Evolutionary conservation across 2,113 vertebrate genomes (phyloP).

Genomic region (Crypturellus undulatus): DNA sequence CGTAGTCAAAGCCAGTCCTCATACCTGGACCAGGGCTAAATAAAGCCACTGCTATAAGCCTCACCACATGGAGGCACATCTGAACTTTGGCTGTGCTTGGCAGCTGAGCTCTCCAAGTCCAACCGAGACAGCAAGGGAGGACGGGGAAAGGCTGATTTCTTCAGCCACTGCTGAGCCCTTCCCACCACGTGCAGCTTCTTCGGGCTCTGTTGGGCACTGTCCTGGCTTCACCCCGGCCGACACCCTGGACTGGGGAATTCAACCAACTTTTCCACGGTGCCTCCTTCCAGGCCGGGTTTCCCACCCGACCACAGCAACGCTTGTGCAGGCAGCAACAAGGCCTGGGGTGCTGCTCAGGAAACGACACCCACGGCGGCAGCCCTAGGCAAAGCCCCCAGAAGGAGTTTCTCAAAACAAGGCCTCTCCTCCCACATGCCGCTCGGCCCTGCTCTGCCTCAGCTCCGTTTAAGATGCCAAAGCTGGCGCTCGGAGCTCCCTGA

Average conservation of each 20-base stretch:
- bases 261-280: background rate
- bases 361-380: no score
- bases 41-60: background rate
- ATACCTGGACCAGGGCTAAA: background rate
- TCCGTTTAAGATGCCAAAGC: background rate
- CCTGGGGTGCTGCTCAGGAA: background rate
- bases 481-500: background rate
- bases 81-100: background rate
- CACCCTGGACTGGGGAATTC: background rate
- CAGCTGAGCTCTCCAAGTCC: background rate
- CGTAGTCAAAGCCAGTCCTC: background rate
- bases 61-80: background rate
- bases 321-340: background rate
- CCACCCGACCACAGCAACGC: fast-evolving
- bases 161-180: fast-evolving
- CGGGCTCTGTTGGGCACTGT: background rate
- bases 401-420: background rate
- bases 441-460: background rate
- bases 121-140: background rate
- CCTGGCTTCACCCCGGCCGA: background rate
- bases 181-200: background rate
- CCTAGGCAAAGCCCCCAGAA: background rate
- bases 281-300: background rate
- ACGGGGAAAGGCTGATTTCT: background rate
- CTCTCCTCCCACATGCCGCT: background rate